Conservation (phyloP, 2,888 invertebrate species). For the Diarsia rubi region DNA sequence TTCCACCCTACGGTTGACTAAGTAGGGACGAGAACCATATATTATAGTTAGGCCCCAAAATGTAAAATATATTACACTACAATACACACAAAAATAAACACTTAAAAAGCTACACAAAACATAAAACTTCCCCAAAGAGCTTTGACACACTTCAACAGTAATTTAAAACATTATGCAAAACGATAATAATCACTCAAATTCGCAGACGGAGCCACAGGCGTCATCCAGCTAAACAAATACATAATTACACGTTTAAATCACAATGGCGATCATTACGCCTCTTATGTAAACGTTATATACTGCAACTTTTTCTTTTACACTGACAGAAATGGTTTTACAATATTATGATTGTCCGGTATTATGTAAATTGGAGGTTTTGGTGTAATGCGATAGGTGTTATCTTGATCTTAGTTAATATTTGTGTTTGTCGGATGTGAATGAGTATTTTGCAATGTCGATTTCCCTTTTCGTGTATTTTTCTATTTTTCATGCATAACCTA, state of each 20-base stretch:
- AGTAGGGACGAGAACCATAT: neutral
- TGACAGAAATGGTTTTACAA: slow-evolving; percentile 56
- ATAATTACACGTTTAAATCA: slow-evolving; percentile 64
- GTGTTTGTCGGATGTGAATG: neutral
- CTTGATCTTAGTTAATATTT: slow-evolving; percentile 26
- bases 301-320: slow-evolving; percentile 65
- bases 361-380: slow-evolving; percentile 47
- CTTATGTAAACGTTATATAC: slow-evolving; percentile 48
- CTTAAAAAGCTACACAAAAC: neutral
- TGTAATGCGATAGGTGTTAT: slow-evolving; percentile 30
- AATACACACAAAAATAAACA: neutral
- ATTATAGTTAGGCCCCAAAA: neutral
- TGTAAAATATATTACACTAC: neutral
- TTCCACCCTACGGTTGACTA: neutral
- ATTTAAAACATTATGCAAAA: slow-evolving; percentile 44
- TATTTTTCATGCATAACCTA: too few species aligned
- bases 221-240: slow-evolving; percentile 66
- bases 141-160: slow-evolving; percentile 28
- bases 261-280: slow-evolving; percentile 58
- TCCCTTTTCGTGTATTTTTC: too few species aligned
- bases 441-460: neutral
- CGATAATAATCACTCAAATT: slow-evolving; percentile 45
- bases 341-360: slow-evolving; percentile 53
- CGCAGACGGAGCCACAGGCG: slow-evolving; percentile 41
- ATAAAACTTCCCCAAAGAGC: slow-evolving; percentile 5